Evolutionary conservation across 2,113 vertebrate species (phyloP).

Genomic region (Chaetura pelagica): DNA sequence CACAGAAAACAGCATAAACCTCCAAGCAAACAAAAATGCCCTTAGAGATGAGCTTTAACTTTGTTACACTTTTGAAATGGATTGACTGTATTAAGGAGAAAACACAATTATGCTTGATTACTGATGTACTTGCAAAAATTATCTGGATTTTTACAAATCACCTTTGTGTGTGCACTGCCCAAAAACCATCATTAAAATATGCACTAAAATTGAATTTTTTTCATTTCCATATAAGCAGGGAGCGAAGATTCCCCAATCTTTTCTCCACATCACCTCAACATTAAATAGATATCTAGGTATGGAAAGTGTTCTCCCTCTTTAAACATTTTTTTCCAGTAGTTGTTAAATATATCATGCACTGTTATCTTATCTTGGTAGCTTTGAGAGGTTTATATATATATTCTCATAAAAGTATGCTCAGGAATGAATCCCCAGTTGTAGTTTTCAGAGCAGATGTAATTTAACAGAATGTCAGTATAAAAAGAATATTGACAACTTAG

Average conservation of each 20-base stretch:
- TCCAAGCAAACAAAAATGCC: background rate
- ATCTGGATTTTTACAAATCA: background rate
- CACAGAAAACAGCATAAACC: constrained; percentile 20
- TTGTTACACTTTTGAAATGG: background rate
- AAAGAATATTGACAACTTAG: background rate
- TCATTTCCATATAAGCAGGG: background rate
- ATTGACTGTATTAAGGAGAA: background rate
- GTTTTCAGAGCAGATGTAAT: background rate
- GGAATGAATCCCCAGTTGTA: background rate
- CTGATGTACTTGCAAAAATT: background rate
- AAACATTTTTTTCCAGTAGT: background rate
- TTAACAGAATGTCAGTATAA: background rate
- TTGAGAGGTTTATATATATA: background rate
- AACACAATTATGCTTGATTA: background rate
- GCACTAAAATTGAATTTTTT: background rate
- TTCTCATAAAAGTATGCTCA: background rate
- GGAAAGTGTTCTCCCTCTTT: constrained; percentile 16
- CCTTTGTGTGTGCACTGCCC: background rate
- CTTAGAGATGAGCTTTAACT: background rate
- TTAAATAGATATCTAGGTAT: background rate
- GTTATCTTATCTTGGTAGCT: background rate
- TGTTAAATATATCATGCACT: constrained; percentile 9
- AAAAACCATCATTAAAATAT: background rate
- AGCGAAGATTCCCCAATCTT: background rate
- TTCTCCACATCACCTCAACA: background rate